phyloP scores from a whole-genome alignment of 2,797 vertebrate species.

The Emydoidea blandingii region DNA sequence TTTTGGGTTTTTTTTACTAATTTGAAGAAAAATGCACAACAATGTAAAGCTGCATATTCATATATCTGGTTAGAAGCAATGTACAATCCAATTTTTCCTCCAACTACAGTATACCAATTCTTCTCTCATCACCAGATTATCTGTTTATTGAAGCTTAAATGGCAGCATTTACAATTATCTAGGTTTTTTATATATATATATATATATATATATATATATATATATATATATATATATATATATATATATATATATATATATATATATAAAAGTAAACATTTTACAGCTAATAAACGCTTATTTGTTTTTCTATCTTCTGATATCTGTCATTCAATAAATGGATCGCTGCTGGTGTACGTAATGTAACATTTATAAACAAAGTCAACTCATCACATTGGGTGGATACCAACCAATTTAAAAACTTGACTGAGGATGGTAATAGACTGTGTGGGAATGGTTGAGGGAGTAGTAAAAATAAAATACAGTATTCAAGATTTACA shows the following conservation, averaged over 20 bases:
- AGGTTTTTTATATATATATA: too few relatives aligned
- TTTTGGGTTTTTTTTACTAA: neutral
- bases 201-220: too few relatives aligned
- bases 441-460: neutral
- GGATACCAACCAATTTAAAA: neutral
- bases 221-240: too few relatives aligned
- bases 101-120: neutral
- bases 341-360: neutral
- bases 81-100: neutral
- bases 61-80: neutral
- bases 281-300: neutral
- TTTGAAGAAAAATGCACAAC: neutral
- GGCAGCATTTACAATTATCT: neutral
- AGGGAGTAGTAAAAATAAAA: neutral
- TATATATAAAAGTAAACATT: neutral
- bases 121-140: neutral
- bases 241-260: neutral
- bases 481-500: fast-evolving
- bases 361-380: neutral
- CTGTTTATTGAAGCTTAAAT: neutral
- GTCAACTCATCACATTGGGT: neutral
- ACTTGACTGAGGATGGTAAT: neutral
- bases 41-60: neutral
- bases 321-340: neutral
- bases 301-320: neutral